phyloP scores from a whole-genome alignment of 2,797 vertebrate species.

The Mallotus villosus region DNA sequence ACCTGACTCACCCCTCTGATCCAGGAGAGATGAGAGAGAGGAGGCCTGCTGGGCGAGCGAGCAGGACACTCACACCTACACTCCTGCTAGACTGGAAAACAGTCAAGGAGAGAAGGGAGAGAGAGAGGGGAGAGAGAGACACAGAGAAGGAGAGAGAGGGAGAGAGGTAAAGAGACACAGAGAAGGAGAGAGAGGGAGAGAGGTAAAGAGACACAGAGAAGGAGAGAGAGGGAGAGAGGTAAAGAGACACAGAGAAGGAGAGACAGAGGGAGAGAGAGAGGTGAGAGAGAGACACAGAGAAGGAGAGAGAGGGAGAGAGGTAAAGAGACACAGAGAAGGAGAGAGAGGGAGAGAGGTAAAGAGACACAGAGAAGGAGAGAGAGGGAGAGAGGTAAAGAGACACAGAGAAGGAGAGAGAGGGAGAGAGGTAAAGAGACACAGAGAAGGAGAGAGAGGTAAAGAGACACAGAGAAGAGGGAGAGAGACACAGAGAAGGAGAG shows the following conservation, averaged over 20 bases:
- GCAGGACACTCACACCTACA: background rate
- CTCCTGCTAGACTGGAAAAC: background rate
- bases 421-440: too few species aligned
- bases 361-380: background rate
- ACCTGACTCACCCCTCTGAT: background rate
- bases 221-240: background rate
- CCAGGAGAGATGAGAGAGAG: constrained; percentile 19
- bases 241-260: background rate
- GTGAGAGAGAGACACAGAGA: background rate
- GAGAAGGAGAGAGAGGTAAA: constrained; percentile 2
- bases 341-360: background rate
- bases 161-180: too few species aligned
- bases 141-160: too few species aligned
- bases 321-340: background rate
- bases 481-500: background rate
- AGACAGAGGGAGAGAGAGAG: background rate
- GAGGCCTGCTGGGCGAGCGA: constrained; percentile 7
- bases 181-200: background rate
- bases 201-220: background rate
- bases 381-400: too few species aligned
- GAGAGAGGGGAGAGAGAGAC: too few species aligned
- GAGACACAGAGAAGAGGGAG: background rate
- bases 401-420: background rate
- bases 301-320: too few species aligned
- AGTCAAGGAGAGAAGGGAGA: background rate